A percentile compares a stretch with the other conserved stretches of the same genome.
Conservation (phyloP, 1,140 invertebrate species). For the Hermetia illucens region DNA sequence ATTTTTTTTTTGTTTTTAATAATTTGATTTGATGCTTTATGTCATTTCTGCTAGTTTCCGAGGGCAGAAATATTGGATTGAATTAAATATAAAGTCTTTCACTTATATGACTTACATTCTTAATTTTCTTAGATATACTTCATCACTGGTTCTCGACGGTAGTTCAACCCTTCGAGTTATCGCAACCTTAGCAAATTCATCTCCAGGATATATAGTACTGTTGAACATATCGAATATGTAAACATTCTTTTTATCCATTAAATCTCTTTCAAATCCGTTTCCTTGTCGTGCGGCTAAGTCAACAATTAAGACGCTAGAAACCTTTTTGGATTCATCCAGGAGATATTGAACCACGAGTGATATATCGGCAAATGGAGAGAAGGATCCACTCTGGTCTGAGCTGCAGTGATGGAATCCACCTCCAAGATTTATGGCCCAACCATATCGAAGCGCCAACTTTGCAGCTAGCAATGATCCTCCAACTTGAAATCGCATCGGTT, state of each 20-base stretch:
- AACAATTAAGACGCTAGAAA: constrained; percentile 60
- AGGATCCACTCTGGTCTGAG: constrained; percentile 52
- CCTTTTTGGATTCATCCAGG: constrained; percentile 35
- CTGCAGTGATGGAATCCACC: constrained; percentile 77
- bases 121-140: constrained; percentile 50
- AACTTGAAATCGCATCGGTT: constrained; percentile 59
- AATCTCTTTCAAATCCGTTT: constrained; percentile 68
- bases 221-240: constrained; percentile 79
- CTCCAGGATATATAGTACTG: constrained; percentile 58
- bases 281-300: constrained; percentile 52
- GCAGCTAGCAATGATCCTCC: constrained; percentile 64
- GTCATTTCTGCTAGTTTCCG: too few species aligned
- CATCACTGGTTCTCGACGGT: constrained; percentile 42
- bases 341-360: constrained; percentile 53
- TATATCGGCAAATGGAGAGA: constrained; percentile 74
- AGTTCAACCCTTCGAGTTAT: constrained; percentile 56
- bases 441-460: constrained; percentile 57
- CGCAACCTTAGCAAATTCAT: constrained; percentile 50
- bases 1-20: too few species aligned
- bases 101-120: constrained; percentile 48
- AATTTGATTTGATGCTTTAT: too few species aligned
- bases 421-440: constrained; percentile 83
- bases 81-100: too few species aligned
- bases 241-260: constrained; percentile 49
- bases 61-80: too few species aligned